Evolutionary conservation across 2,888 invertebrate species (phyloP).

Genomic region (Leistus spinibarbis): DNA sequence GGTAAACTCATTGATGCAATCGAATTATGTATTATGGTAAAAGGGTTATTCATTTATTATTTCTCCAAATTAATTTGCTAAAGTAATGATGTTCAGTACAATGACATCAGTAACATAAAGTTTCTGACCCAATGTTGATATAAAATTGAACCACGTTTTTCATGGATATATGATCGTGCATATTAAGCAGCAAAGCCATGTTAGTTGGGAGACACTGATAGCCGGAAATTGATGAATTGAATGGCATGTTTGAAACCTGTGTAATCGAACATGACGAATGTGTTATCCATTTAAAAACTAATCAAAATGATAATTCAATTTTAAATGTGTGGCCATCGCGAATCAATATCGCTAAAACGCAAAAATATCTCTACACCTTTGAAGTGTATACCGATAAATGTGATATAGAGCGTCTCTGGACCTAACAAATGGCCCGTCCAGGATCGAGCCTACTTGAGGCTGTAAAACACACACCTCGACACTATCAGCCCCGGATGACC

Average conservation of each 20-base stretch:
- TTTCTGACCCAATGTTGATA: neutral
- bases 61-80: too few species aligned
- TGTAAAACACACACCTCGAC: constrained; percentile 30
- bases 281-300: too few species aligned
- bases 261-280: neutral
- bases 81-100: neutral
- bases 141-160: neutral
- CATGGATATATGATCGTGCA: neutral
- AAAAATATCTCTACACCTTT: constrained; percentile 19
- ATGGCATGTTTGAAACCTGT: neutral
- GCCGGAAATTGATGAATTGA: constrained; percentile 1
- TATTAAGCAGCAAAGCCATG: neutral
- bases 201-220: neutral
- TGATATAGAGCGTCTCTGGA: constrained; percentile 26
- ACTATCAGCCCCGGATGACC: constrained; percentile 16
- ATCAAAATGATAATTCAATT: neutral
- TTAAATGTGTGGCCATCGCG: too few species aligned
- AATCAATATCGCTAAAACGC: constrained; percentile 19
- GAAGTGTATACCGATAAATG: constrained; percentile 21
- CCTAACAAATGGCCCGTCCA: constrained; percentile 23
- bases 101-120: neutral
- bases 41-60: too few species aligned
- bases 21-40: too few species aligned
- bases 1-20: too few species aligned
- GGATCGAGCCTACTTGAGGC: constrained; percentile 26